Conservation (phyloP, 1,140 invertebrate genomes). For the Oedothorax gibbosus region DNA sequence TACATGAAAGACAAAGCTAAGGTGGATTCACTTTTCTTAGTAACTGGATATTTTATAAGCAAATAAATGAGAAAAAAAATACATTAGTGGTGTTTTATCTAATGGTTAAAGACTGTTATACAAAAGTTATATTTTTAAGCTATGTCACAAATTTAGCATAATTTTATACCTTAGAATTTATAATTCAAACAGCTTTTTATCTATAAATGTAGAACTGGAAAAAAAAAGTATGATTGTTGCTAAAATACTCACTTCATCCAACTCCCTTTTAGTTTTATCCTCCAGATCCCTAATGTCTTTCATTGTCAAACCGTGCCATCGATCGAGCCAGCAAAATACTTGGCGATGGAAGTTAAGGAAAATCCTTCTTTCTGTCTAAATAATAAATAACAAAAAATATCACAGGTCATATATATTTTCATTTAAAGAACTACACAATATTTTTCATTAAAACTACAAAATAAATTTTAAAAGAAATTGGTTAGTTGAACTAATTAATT, state of each 20-base stretch:
- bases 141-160: background rate
- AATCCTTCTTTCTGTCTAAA: slow-evolving; percentile 86
- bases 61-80: no score
- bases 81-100: no score
- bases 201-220: background rate
- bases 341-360: slow-evolving; percentile 99
- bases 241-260: slow-evolving; percentile 73
- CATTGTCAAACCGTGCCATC: slow-evolving; percentile 95
- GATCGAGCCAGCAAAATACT: slow-evolving; percentile 97
- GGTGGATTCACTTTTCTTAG: no score
- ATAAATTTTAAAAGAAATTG: no score
- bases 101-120: no score
- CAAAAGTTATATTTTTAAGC: background rate
- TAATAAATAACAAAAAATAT: no score
- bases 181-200: background rate
- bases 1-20: no score
- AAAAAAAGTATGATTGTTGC: background rate
- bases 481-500: no score
- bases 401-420: no score
- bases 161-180: background rate
- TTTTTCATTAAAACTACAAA: no score
- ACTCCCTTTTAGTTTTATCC: slow-evolving; percentile 90
- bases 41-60: no score
- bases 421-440: no score
- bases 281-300: slow-evolving; percentile 93